Percentiles rank a stretch among this genome's conserved stretches.
These are phyloP conservation scores for Cryptotis parvus DNA, from an alignment of 2,113 vertebrate genomes.

Conservation along the genomic window DNA sequence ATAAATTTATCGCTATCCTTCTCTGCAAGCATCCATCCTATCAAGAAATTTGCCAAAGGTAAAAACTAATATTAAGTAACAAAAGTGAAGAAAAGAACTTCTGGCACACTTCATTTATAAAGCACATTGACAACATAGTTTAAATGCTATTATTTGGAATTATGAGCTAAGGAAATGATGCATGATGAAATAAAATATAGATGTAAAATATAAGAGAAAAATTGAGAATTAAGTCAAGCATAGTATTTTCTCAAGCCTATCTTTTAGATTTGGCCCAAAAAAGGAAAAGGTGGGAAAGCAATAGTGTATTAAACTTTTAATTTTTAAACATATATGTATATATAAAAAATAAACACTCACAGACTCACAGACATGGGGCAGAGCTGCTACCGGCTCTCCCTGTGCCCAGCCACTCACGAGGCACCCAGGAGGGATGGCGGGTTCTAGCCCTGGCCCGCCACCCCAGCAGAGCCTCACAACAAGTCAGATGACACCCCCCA, in stretches of 20 bases:
- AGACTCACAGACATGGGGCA: too few relatives aligned
- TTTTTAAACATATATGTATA: too few relatives aligned
- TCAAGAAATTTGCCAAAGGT: background rate
- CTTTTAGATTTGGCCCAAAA: background rate
- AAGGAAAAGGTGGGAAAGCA: background rate
- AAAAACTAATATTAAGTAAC: slow-evolving; percentile 26
- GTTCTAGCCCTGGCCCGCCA: too few relatives aligned
- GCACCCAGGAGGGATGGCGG: too few relatives aligned
- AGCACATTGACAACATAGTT: background rate
- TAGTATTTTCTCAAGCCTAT: background rate
- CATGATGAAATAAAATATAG: background rate
- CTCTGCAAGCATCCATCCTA: background rate
- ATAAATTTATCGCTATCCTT: background rate
- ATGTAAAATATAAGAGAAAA: slow-evolving; percentile 16
- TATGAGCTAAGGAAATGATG: slow-evolving; percentile 1
- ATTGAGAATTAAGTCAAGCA: background rate
- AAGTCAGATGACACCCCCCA: too few relatives aligned
- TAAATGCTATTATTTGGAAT: background rate
- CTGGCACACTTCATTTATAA: background rate
- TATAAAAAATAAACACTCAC: too few relatives aligned
- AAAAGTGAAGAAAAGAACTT: background rate
- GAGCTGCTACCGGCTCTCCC: too few relatives aligned
- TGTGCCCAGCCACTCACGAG: too few relatives aligned
- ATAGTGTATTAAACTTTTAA: slow-evolving; percentile 14
- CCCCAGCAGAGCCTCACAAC: too few relatives aligned